phyloP scores from a whole-genome alignment of 1,140 invertebrate species.

The Dendrolimus punctatus region DNA sequence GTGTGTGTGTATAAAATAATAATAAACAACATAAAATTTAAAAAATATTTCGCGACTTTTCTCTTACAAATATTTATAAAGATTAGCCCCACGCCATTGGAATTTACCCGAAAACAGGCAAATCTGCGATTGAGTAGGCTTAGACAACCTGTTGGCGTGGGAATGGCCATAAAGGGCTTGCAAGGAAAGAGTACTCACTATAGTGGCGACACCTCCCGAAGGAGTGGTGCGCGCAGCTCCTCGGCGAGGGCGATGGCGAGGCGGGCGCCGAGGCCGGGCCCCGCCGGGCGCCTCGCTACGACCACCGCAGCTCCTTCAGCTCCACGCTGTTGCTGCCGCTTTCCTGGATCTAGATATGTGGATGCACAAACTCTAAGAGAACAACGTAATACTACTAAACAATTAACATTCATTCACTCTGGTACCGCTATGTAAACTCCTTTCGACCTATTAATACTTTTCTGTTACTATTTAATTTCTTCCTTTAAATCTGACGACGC shows the following conservation, averaged over 20 bases:
- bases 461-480: too few species aligned
- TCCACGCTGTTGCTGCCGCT: conserved; percentile 38
- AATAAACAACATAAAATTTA: too few species aligned
- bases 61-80: too few species aligned
- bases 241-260: conserved; percentile 30
- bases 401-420: background rate
- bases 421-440: background rate
- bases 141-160: too few species aligned
- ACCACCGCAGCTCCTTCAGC: conserved; percentile 59
- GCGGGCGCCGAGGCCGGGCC: conserved; percentile 43
- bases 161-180: too few species aligned
- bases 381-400: background rate
- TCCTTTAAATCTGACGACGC: too few species aligned
- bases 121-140: too few species aligned
- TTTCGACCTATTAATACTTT: too few species aligned
- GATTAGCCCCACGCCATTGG: background rate
- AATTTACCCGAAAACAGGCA: background rate
- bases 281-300: conserved; percentile 54
- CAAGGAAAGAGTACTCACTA: conserved; percentile 25
- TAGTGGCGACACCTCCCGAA: conserved; percentile 8
- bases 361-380: background rate
- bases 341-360: conserved; percentile 20
- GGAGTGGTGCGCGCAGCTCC: conserved; percentile 12
- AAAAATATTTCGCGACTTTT: too few species aligned
- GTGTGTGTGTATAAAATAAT: too few species aligned